phyloP scores from a whole-genome alignment of 1,140 invertebrate species.

The Dinoponera quadriceps region DNA sequence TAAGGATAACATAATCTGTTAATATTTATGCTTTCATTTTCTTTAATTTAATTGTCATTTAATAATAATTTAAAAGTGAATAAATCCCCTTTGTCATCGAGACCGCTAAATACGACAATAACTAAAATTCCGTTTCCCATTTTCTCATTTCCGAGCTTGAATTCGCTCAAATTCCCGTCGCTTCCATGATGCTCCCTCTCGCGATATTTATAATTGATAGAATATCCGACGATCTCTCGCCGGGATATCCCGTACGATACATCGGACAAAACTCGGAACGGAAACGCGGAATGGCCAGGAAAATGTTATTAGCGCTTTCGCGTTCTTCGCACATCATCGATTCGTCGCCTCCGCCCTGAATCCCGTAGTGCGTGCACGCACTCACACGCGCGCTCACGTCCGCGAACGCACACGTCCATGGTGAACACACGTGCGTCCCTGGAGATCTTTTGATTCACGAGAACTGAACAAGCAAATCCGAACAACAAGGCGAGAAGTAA shows the following conservation, averaged over 20 bases:
- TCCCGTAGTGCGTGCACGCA: background rate
- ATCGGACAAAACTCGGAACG: background rate
- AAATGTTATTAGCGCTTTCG: background rate
- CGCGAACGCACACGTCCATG: constrained; percentile 20
- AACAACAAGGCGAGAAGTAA: constrained; percentile 67
- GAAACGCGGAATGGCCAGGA: background rate
- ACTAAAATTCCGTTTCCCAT: no score
- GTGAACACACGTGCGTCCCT: background rate
- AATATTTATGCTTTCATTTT: no score
- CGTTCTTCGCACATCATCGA: constrained; percentile 75
- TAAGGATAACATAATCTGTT: no score
- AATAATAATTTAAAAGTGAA: no score
- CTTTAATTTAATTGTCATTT: no score
- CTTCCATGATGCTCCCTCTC: no score
- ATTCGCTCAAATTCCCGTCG: no score
- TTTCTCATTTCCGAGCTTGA: no score
- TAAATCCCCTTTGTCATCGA: no score
- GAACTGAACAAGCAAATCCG: constrained; percentile 69
- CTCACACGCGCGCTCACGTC: background rate
- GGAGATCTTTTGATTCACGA: constrained; percentile 71
- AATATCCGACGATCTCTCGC: background rate
- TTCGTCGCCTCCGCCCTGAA: constrained; percentile 38
- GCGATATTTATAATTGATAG: background rate
- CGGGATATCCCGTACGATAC: background rate
- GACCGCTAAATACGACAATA: no score